These are phyloP conservation scores for Daktulosphaira vitifoliae DNA, from an alignment of 1,140 invertebrate genomes.

Conservation along the genomic window DNA sequence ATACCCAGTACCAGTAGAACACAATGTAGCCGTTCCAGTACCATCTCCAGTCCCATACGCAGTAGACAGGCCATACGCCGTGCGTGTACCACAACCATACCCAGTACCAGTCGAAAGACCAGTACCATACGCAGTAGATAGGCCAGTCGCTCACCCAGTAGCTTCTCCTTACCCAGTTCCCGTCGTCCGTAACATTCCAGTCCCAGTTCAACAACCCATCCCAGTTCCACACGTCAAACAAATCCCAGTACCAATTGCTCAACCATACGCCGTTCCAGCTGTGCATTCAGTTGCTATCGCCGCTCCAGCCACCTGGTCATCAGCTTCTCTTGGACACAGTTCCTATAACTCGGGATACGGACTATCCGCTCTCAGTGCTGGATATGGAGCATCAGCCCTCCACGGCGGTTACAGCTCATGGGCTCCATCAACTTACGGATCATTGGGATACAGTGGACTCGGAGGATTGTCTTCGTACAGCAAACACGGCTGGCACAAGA, in stretches of 20 bases:
- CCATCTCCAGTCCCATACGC: conserved; percentile 31
- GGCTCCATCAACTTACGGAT: no score
- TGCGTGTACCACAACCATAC: conserved; percentile 26
- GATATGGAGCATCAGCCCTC: no score
- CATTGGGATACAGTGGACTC: no score
- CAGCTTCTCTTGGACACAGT: no score
- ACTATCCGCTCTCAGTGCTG: no score
- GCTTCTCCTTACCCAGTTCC: conserved; percentile 13
- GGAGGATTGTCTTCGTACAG: no score
- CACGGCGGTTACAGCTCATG: no score
- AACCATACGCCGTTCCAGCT: background rate
- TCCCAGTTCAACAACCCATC: conserved; percentile 28
- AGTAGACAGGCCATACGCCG: conserved; percentile 32
- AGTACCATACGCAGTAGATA: conserved; percentile 27
- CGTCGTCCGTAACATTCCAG: conserved; percentile 24
- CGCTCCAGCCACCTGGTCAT: no score
- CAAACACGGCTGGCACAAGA: no score
- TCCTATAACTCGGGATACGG: no score
- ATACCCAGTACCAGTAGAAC: conserved; percentile 27
- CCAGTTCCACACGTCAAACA: conserved; percentile 23
- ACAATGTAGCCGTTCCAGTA: conserved; percentile 30
- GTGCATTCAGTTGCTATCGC: background rate
- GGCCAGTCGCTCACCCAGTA: conserved; percentile 20
- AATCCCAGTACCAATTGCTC: conserved; percentile 4
- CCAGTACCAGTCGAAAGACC: conserved; percentile 30